Base-by-base conservation (phyloP, 2,797 vertebrate genomes). In the Phoebastria nigripes region DNA sequence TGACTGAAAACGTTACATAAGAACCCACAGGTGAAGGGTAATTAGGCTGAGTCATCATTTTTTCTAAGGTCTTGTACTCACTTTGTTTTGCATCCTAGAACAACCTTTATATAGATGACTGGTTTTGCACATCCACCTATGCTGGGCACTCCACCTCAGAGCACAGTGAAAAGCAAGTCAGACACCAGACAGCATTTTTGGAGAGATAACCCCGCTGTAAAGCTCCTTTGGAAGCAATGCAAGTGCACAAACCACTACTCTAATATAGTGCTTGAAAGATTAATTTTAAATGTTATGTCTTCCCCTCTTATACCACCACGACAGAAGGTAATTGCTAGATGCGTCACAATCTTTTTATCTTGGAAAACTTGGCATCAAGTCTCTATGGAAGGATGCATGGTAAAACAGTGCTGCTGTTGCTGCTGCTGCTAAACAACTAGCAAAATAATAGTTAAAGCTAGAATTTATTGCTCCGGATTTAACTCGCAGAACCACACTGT, bases 381-480 rank as follows among this genome's bases (percentile, higher is more conserved):
- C 95, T 97, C 96, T 96, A 91, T 8, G 83, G 97, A 97, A 98
- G 96, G 95, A 97, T 91, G 95, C 89, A 85, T 86, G 95, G 87
- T 94, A 92, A 96, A 97, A 96, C 73, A 92, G 91, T 89, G 92
- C 94, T 97, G 91, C 92, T 90, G 94, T 93, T 97, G 90, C 90
- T 91, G 91, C 94, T 97, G 97, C 95, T 97, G 96, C 96, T 97
- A 97, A 96, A 97, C 97, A 98, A 97, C 97, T 96, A 97, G 98
- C 97, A 98, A 98, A 97, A 97, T 94, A 94, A 98, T 95, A 97
- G 94, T 98, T 98, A 98, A 98, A 98, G 98, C 98, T 98, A 98
- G 97, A 97, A 98, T 98, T 98, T 98, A 98, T 98, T 98, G 98
- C 98, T 98, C 98, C 94, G 73, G 98, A 97, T 98, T 98, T 97